Conservation (phyloP, 2,888 invertebrate species). For the Oligia fasciuncula region DNA sequence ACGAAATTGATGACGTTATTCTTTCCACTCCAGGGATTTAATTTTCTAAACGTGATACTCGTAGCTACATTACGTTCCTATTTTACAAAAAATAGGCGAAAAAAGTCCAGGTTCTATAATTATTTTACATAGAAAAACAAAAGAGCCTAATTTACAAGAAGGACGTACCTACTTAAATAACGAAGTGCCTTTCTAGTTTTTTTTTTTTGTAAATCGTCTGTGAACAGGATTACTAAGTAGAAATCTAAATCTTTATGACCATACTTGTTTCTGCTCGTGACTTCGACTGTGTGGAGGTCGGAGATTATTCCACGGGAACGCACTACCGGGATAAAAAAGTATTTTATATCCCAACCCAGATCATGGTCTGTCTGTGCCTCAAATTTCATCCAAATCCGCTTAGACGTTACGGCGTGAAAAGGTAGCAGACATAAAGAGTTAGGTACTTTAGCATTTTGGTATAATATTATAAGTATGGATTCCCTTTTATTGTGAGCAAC, state of each 20-base stretch:
- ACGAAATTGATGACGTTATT: not conserved
- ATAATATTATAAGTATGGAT: no score
- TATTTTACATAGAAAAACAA: slow-evolving; percentile 30
- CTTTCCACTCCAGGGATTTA: not conserved
- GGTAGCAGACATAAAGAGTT: not conserved
- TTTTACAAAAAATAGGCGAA: not conserved
- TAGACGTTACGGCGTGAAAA: not conserved
- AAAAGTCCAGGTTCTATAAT: not conserved
- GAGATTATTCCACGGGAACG: not conserved
- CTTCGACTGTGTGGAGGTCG: no score
- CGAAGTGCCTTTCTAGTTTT: not conserved
- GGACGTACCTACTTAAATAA: not conserved
- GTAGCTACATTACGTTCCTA: slow-evolving; percentile 1
- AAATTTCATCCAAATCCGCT: not conserved
- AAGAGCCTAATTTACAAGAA: slow-evolving; percentile 5
- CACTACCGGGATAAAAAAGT: not conserved
- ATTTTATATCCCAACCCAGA: no score
- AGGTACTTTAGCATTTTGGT: no score
- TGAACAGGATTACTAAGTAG: not conserved
- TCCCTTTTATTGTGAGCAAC: no score
- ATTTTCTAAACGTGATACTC: slow-evolving; percentile 10
- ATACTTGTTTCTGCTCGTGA: not conserved
- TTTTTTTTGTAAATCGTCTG: not conserved
- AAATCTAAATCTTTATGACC: not conserved
- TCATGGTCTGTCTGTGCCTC: not conserved